Base-by-base conservation (phyloP, 37 sponge, comb jelly and placozoan genomes). In the Ianthella basta region DNA sequence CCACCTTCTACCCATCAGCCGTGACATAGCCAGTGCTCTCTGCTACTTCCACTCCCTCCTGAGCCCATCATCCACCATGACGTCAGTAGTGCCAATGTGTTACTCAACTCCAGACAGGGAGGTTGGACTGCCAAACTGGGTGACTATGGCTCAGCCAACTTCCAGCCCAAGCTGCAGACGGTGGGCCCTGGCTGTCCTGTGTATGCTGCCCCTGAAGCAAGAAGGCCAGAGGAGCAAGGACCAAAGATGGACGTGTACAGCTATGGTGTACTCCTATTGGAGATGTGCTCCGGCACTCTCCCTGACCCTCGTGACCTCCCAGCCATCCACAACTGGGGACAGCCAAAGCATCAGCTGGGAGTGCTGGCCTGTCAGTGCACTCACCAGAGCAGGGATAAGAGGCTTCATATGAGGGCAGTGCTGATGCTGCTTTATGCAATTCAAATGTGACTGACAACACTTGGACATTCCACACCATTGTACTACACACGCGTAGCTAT, bases 31-130 rank as follows among this genome's bases (percentile, higher is more conserved):
- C 25, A 34, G 78, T 34, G 95, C 83, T 27, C 87, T 94, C 23
- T 41, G 84, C 55, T 94, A 91, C 60, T 74, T 94, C 21, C 95
- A 94, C 80, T 54, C 72, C 14, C 65, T 10, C 95, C 95, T n/a
- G 73, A 86, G 0, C 95, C 95, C 24, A 86, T 94, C 18, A 39
- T 91, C 19, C 95, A 94, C 41, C 86, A 91, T 5, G 95, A 94
- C 59, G 83, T 94, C 79, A 94, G 89, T 61, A 89, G 87, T 59
- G 86, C 87, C 55, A 87, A 92, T 84, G 89, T 94, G 0, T 81
- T 91, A 15, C 74, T 94, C 16, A 69, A 88, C 56, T 53, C 87
- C 1, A 24, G 35, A 15, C 84, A 81, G 14, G 41, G 39, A 25
- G 64, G 55, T 14, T 89, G 94, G 94, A 65, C n/a, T 40, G 94